Evolutionary conservation across 2,888 invertebrate genomes (phyloP), one percentile per base, ranked within the genome.

Genomic region (Agonopterix subpropinquella): DNA sequence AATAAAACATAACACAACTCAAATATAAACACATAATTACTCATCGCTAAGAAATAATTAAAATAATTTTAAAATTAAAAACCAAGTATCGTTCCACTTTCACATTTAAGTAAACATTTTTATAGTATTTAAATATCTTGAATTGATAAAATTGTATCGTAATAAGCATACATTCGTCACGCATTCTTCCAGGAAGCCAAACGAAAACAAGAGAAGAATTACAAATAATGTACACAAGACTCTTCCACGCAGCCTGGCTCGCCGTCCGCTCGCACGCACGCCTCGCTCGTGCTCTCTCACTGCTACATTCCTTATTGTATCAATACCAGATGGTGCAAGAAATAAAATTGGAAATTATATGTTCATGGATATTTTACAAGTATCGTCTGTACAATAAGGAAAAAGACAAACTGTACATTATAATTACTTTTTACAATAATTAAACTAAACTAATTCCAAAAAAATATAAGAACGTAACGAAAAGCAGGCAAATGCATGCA

Each of bases 401-500:
- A 73, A 80, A 78, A 81, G 71, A 80, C 73, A 83, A 85, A 81
- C 87, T 88, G 86, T 88, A 88, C 87, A 88, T 80, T 85, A 87
- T 75, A 73, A 66, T 77, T 85, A 87, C 82, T 84, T 81, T 85
- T 74, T 88, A 88, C 86, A 86, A 73, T 80, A 82, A 79, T 79
- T 70, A 70, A 84, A 88, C 86, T 88, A 88, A 89, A 88, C 87
- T 88, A 89, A 80, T 78, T 69, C 80, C 77, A 80, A 89, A 87
- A 90, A 68, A 91, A 86, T 68, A 71, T 76, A 75, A 80, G 63
- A 90, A 89, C 89, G 78, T 82, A 90, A 91, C 89, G 87, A 87
- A 92, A 90, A 91, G 91, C 92, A 92, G 92, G 92, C 92, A 92
- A 90, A 83, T 82, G 89, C 91, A 91, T 91, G 92, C 92, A 77